Evolutionary conservation across 2,888 invertebrate genomes (phyloP).

Genomic region (Pristionchus mayeri): DNA sequence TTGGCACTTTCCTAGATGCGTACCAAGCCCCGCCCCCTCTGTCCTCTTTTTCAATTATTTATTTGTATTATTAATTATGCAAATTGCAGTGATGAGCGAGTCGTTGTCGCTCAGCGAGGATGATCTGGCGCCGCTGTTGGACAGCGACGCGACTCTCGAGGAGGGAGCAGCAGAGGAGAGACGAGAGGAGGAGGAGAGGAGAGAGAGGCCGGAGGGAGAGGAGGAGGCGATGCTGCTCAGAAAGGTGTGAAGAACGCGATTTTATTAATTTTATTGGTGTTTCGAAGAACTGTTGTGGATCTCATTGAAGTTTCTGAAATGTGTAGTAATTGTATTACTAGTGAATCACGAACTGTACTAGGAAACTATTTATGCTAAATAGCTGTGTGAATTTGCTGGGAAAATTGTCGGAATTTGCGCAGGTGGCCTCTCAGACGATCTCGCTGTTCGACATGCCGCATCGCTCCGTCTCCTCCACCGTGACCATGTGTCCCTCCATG

Average conservation of each 20-base stretch:
- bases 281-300: no score
- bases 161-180: background rate
- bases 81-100: conserved; percentile 32
- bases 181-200: background rate
- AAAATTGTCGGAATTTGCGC: background rate
- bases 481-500: conserved; percentile 67
- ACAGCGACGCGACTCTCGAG: conserved; percentile 22
- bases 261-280: background rate
- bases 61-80: background rate
- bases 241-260: background rate
- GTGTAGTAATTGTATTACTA: no score
- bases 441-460: conserved; percentile 50
- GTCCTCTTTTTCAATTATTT: background rate
- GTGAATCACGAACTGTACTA: no score
- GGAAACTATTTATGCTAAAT: no score
- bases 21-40: background rate
- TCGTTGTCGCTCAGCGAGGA: conserved; percentile 24
- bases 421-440: conserved; percentile 46
- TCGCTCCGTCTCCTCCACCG: conserved; percentile 55
- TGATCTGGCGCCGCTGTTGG: conserved; percentile 20
- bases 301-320: no score
- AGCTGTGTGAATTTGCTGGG: no score
- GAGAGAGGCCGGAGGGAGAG: background rate
- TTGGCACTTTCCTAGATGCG: no score
- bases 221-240: conserved; percentile 19